Evolutionary conservation across 2,888 invertebrate species (phyloP), one percentile per base, ranked within the genome.

Genomic region (Caenorhabditis macrosperma): DNA sequence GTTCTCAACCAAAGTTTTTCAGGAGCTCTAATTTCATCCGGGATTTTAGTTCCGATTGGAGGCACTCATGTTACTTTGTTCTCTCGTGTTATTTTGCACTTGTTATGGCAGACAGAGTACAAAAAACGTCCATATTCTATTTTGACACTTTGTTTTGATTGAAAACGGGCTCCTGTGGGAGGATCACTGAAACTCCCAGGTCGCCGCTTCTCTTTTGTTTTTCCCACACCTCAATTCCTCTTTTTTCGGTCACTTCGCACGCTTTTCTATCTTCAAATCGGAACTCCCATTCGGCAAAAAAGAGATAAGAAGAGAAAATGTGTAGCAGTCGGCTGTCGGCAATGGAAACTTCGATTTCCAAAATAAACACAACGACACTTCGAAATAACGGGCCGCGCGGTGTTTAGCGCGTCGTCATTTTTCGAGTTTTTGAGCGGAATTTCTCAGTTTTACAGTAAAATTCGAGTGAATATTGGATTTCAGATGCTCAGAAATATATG

Each of bases 401-500:
- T 20, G 38, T 75, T 75, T 75, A 75, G 60, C 59, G 9, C 15
- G n/a, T 1, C 2, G 0, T 0, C n/a, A 7, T 59, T 50, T 66
- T 30, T 35, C 1, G n/a, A 9, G 4, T 20, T 60, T 60, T 60
- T 50, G 2, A 6, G 17, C n/a, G 20, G 50, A 26, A 9, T 57
- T 57, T 46, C 30, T 30, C 22, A 22, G 9, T 33, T 57, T 48
- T 57, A 6, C 50, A 50, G 48, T 9, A 7, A 55, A 35, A 30
- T 17, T 50, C 48, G 2, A 10, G 44, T 33, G 22, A 52, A 41
- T 9, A 20, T 28, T 35, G 0, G 5, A 52, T 71, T 55, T 35
- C 35, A 63, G 63, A 77, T 77, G 77, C 69, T 77, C 28, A 22
- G 59, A 69, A 69, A 52, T 41, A 15, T 77, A 1, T 77, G 63